phyloP scores from a whole-genome alignment of 2,797 vertebrate genomes.

The Fistularia tabacaria region DNA sequence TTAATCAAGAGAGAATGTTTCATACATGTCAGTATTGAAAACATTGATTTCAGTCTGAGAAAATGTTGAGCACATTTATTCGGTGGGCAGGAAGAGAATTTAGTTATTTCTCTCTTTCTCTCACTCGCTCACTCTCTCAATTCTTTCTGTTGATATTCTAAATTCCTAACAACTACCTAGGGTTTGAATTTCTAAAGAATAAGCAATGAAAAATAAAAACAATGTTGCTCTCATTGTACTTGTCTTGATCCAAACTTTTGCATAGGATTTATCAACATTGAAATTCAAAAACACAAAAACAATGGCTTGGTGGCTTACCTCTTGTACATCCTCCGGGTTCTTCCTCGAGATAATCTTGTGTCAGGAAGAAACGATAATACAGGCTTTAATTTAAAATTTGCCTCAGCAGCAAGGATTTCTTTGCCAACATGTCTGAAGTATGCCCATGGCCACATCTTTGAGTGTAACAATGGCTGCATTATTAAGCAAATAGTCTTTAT shows the following conservation, averaged over 20 bases:
- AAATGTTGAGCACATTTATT: too few relatives aligned
- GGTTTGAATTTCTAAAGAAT: background rate
- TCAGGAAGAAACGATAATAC: too few relatives aligned
- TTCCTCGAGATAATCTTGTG: slow-evolving; percentile 93
- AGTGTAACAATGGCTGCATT: slow-evolving; percentile 66
- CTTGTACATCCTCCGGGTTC: slow-evolving; percentile 95
- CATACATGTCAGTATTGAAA: too few relatives aligned
- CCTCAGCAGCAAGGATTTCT: background rate
- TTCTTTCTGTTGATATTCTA: too few relatives aligned
- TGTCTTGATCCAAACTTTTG: too few relatives aligned
- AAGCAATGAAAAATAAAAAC: background rate
- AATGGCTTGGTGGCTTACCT: slow-evolving; percentile 77
- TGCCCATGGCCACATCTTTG: slow-evolving; percentile 12
- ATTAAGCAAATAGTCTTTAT: slow-evolving; percentile 28
- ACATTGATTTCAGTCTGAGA: too few relatives aligned
- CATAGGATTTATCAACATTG: background rate
- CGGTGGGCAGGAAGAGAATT: too few relatives aligned
- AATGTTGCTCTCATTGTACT: background rate
- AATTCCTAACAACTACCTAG: too few relatives aligned
- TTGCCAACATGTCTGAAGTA: slow-evolving; percentile 1
- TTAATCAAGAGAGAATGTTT: too few relatives aligned
- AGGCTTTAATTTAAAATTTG: too few relatives aligned
- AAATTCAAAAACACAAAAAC: background rate
- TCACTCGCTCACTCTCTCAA: too few relatives aligned
- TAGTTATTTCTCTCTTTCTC: too few relatives aligned